These are phyloP conservation scores for Lanistes nyassanus DNA, from an alignment of 1,140 invertebrate species.

Conservation along the genomic window DNA sequence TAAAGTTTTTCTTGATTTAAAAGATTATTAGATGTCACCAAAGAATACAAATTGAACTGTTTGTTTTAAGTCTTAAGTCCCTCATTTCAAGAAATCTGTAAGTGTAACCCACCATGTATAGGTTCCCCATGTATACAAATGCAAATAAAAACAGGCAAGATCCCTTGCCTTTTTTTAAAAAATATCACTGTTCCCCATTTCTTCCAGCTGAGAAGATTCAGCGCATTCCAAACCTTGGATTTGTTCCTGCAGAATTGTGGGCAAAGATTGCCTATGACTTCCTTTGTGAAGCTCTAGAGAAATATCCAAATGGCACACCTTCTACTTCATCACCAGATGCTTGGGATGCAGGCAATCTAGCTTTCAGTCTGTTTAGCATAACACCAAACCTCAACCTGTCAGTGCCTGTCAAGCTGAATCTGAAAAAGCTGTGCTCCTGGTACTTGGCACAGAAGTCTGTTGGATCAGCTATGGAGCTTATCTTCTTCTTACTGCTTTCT, in stretches of 20 bases:
- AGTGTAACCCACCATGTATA: no score
- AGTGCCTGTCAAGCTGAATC: slow-evolving; percentile 17
- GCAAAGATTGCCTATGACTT: slow-evolving; percentile 38
- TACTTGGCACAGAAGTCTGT: background rate
- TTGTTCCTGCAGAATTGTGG: slow-evolving; percentile 36
- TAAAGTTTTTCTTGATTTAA: no score
- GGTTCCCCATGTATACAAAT: no score
- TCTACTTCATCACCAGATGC: slow-evolving; percentile 9
- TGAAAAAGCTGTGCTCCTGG: slow-evolving; percentile 28
- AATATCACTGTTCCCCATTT: background rate
- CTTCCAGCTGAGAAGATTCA: slow-evolving; percentile 23
- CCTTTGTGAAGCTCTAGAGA: slow-evolving; percentile 4
- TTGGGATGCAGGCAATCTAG: slow-evolving; percentile 31
- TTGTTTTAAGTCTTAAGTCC: no score
- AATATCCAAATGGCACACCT: no score
- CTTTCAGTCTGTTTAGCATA: slow-evolving; percentile 32
- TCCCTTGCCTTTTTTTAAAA: no score
- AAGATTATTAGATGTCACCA: no score
- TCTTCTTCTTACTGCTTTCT: slow-evolving; percentile 35
- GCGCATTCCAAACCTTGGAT: slow-evolving; percentile 19
- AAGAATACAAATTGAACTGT: no score
- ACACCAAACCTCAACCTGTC: background rate
- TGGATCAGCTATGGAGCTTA: slow-evolving; percentile 18
- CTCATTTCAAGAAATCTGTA: no score
- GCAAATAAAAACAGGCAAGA: no score